These are phyloP conservation scores for Lophotriccus pileatus DNA, from an alignment of 2,797 vertebrate species.

Conservation along the genomic window DNA sequence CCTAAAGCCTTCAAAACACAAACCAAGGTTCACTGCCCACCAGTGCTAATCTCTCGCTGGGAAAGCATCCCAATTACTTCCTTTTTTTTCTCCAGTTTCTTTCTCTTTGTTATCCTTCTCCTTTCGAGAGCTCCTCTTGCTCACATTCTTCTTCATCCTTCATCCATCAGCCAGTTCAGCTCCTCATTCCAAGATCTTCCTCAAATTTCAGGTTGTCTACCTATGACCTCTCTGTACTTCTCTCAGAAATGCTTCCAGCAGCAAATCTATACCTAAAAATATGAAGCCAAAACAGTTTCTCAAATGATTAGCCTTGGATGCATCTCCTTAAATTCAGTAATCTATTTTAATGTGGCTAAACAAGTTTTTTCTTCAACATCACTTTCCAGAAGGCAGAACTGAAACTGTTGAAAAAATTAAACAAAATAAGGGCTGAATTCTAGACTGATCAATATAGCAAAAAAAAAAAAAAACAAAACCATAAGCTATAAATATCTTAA, in stretches of 20 bases:
- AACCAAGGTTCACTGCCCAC: neutral
- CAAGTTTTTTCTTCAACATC: neutral
- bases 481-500: neutral
- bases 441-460: neutral
- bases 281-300: neutral
- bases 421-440: neutral
- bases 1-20: neutral
- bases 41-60: neutral
- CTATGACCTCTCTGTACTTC: neutral
- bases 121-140: neutral
- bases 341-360: neutral
- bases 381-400: neutral
- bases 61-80: neutral
- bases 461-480: neutral
- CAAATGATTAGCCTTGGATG: neutral
- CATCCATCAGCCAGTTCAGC: neutral
- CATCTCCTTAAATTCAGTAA: neutral
- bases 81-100: neutral
- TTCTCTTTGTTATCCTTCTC: neutral
- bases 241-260: neutral
- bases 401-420: neutral
- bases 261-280: neutral
- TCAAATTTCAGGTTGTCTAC: neutral
- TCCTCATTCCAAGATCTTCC: neutral
- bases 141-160: neutral